Base-by-base conservation (phyloP, 2,113 vertebrate species). In the Protomyctophum bolini region DNA sequence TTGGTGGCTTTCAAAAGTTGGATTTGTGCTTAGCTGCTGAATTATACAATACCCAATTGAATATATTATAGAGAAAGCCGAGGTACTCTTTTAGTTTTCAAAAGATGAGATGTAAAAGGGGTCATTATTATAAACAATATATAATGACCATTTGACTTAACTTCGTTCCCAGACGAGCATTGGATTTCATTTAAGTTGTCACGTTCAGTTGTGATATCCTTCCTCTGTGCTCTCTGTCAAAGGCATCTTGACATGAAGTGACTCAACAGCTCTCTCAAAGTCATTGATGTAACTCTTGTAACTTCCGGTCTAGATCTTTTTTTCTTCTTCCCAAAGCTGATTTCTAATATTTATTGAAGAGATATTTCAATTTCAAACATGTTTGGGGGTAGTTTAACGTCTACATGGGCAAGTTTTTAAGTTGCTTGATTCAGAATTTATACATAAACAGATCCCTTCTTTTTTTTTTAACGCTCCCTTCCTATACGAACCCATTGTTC, bases 231-330 rank as follows among this genome's bases (percentile, higher is more conserved):
- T n/a, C 50, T 48, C n/a, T 21, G 49, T 45, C 6, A 10, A 8
- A 56, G 49, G 15, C 28, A n/a, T 65, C 28, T 15, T 9, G 61
- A 49, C 21, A n/a, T 21, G 61, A 48, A 63, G 46, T 49, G 61
- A 28, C 61, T 47, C 58, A 62, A n/a, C 7, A 50, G 63, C 45
- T 64, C 47, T 63, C 11, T 7, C 6, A 7, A 51, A 63, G 62
- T 14, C n/a, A 3, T 62, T 63, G 12, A 63, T 48, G 14, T 48
- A 47, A 14, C 51, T 14, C 58, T 21, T 21, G 21, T 21, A 21
- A 21, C 46, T 63, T 48, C n/a, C n/a, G n/a, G 3, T 41, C 33
- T 3, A 41, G 3, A 41, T 41, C 33, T 41, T 41, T 41, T 41
- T 41, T 41, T 4, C n/a, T n/a, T n/a, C n/a, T n/a, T 41, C 33